Conservation (phyloP, 2,888 invertebrate species). For the Helobdella robusta region DNA sequence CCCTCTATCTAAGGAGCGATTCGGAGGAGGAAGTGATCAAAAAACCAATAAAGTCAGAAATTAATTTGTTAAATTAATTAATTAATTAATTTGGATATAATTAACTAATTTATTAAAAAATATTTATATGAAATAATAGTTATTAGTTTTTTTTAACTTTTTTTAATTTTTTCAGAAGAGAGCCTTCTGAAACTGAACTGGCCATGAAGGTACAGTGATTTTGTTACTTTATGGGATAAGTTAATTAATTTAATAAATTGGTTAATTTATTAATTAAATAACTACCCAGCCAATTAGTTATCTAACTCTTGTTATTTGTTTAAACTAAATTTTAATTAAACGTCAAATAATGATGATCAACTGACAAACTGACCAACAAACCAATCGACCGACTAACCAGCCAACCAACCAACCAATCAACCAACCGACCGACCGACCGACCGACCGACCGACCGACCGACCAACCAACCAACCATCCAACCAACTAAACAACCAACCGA, state of each 20-base stretch:
- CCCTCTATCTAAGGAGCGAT: not conserved
- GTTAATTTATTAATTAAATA: not conserved
- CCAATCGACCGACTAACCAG: no score
- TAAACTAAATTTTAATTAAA: no score
- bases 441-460: no score
- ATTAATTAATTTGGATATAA: not conserved
- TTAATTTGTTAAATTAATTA: not conserved
- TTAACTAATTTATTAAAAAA: not conserved
- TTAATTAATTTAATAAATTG: not conserved
- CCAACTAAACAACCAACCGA: no score
- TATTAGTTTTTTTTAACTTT: not conserved
- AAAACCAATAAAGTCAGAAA: slow-evolving; percentile 5
- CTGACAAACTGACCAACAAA: no score
- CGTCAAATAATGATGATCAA: no score
- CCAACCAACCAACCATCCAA: no score
- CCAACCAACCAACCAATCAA: no score
- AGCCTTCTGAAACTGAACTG: slow-evolving; percentile 12
- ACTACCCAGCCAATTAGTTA: not conserved
- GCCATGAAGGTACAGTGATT: slow-evolving; percentile 7
- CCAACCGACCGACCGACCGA: no score
- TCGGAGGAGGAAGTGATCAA: slow-evolving; percentile 4
- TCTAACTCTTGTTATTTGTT: no score
- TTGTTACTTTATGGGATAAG: not conserved
- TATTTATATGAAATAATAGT: not conserved
- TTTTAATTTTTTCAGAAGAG: slow-evolving; percentile 1